Evolutionary conservation across 2,888 invertebrate genomes (phyloP).

Genomic region (Lycia hirtaria): DNA sequence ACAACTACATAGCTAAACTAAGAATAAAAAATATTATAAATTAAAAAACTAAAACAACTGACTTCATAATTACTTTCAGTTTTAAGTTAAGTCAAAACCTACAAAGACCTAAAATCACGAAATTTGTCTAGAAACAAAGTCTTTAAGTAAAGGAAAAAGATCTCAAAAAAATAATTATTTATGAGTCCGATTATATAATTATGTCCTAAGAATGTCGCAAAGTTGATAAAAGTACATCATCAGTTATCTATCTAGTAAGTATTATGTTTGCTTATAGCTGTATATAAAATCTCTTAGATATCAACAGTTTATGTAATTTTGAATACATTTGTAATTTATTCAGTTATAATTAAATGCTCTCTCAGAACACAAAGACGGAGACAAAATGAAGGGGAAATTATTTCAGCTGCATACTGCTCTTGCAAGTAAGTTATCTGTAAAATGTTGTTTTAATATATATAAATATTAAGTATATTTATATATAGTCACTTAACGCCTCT

Average conservation of each 20-base stretch:
- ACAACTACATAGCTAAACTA: too few relatives aligned
- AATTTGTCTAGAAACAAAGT: too few relatives aligned
- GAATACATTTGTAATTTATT: conserved; percentile 24
- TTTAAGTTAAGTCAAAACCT: too few relatives aligned
- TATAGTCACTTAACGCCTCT: too few relatives aligned
- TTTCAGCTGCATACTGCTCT: conserved; percentile 45
- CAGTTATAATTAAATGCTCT: conserved; percentile 15
- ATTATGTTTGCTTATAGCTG: conserved; percentile 33
- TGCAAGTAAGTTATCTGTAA: conserved; percentile 41
- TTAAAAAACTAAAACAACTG: too few relatives aligned
- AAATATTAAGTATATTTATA: too few relatives aligned
- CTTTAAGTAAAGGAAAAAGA: too few relatives aligned
- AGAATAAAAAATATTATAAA: too few relatives aligned
- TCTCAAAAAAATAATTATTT: too few relatives aligned
- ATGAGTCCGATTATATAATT: not conserved
- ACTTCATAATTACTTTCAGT: too few relatives aligned
- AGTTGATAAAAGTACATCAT: conserved; percentile 23
- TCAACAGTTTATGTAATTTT: conserved; percentile 32
- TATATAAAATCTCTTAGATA: conserved; percentile 29
- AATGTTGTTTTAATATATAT: too few relatives aligned
- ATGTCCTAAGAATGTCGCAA: not conserved
- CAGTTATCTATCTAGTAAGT: conserved; percentile 30
- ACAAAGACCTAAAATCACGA: too few relatives aligned
- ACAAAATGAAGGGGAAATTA: conserved; percentile 42
- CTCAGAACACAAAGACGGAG: not conserved